Conservation (phyloP, 2,888 invertebrate genomes). For the Slavum lentiscoides region DNA sequence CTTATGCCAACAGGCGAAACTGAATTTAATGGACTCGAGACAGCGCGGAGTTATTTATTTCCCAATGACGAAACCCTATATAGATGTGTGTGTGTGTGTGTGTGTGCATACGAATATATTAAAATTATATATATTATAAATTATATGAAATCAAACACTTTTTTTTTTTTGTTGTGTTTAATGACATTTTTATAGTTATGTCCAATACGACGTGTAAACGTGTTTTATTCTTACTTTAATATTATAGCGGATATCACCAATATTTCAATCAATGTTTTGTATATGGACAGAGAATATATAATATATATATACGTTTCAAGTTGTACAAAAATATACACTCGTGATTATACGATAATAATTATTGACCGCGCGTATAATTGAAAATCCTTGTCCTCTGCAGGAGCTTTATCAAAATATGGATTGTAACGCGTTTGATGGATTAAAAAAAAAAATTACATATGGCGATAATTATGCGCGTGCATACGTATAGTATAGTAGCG, state of each 20-base stretch:
- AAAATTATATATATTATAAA: not conserved
- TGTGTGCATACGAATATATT: too few relatives aligned
- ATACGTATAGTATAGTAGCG: too few relatives aligned
- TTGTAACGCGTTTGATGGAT: too few relatives aligned
- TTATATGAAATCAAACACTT: constrained; percentile 18
- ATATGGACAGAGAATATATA: not conserved
- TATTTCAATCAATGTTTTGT: constrained; percentile 18
- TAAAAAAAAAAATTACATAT: not conserved
- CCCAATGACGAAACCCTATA: not conserved
- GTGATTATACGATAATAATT: not conserved
- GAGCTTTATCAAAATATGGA: too few relatives aligned
- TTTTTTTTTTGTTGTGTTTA: not conserved
- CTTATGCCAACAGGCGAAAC: constrained; percentile 36
- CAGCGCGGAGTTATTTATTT: constrained; percentile 27
- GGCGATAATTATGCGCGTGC: not conserved
- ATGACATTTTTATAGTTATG: constrained; percentile 6
- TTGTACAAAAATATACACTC: not conserved
- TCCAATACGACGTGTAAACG: not conserved
- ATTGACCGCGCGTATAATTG: constrained; percentile 36
- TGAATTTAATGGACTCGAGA: constrained; percentile 45
- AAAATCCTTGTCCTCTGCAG: constrained; percentile 27
- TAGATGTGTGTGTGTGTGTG: not conserved
- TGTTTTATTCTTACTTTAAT: constrained; percentile 8
- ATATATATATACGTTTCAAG: not conserved
- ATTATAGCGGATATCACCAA: not conserved